Evolutionary conservation across 2,113 vertebrate species (phyloP), one percentile per base, ranked within the genome.

Genomic region (Aegithalos caudatus): DNA sequence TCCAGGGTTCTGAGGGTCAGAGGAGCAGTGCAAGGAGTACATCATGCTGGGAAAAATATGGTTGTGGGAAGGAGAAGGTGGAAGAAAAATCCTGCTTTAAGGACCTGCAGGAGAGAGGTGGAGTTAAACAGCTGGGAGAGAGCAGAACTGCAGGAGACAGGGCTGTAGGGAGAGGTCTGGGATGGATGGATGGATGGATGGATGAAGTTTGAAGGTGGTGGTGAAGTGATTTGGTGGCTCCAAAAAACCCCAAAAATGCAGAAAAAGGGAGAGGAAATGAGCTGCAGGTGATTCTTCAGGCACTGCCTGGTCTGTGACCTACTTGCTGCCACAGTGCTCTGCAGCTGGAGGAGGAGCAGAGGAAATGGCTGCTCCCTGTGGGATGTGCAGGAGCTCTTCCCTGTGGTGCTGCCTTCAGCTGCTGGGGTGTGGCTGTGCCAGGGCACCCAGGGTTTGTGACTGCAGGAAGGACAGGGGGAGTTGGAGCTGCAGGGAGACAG

Each of bases 1-100:
- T 9, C 1, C 2, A 44, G 44, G 19, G 24, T 44, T 87, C 60
- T 7, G 67, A 42, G 51, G 9, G 27, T 13, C 50, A 47, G 62
- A 64, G 82, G 33, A 76, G 67, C 61, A 47, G 8, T 21, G 7
- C 38, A n/a, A 7, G 10, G 1, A 1, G 19, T 45, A 2, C 0
- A 0, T 47, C 31, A 4, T 21, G 17, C 62, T 50, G 47, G 83
- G 85, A 22, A 80, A 61, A 71, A n/a, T 12, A 15, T 3, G n/a
- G 45, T 31, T 40, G 35, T 24, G 45, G 29, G 45, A 64, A 76
- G 73, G 70, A 61, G 25, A 85, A 71, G 90, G 72, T 48, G 58
- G 81, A 92, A 77, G 31, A n/a, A 83, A 74, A 78, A 64, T 58
- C 48, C 20, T 82, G 15, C 50, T 85, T 54, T 74, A 24, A 67